Evolutionary conservation across 2,797 vertebrate genomes (phyloP).

Genomic region (Sciurus vulgaris): DNA sequence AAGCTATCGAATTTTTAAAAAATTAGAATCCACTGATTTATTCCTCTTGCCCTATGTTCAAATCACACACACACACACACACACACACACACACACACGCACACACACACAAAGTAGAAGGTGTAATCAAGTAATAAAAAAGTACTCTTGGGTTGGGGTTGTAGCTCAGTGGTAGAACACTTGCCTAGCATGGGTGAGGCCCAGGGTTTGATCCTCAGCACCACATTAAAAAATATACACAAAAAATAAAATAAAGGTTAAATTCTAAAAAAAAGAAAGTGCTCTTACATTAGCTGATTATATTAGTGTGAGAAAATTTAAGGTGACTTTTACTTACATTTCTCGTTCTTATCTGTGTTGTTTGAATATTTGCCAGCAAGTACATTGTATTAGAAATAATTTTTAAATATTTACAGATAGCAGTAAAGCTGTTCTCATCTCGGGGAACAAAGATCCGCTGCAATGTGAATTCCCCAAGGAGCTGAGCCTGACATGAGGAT

Average conservation of each 20-base stretch:
- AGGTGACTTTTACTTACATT: constrained; percentile 21
- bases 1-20: neutral
- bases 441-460: neutral
- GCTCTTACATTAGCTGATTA: neutral
- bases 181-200: too few species aligned
- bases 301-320: neutral
- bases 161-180: too few species aligned
- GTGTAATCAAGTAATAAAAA: neutral
- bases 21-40: neutral
- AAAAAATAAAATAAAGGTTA: too few species aligned
- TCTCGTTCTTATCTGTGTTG: neutral
- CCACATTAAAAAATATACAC: too few species aligned
- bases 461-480: neutral
- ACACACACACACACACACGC: neutral
- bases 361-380: constrained; percentile 28
- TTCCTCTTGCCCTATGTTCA: neutral
- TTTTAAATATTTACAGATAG: neutral
- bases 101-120: neutral
- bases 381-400: neutral
- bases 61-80: neutral
- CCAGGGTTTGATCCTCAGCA: too few species aligned
- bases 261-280: too few species aligned
- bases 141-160: neutral
- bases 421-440: neutral
- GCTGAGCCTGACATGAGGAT: neutral